phyloP scores from a whole-genome alignment of 2,113 vertebrate species.

The Panthera leo region DNA sequence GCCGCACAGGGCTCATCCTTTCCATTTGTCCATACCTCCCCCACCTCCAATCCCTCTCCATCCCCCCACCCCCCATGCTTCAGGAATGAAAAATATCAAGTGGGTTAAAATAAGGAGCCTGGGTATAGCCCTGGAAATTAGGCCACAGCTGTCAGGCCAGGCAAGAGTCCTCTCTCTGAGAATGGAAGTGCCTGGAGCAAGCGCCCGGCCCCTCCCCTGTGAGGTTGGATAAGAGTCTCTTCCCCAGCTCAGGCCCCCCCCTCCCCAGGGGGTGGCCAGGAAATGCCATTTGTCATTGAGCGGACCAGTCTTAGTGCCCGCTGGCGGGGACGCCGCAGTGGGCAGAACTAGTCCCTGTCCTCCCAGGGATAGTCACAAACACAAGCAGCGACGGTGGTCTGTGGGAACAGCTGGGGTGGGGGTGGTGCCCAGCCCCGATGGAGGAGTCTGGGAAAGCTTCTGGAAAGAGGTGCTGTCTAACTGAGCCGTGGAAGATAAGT shows the following conservation, averaged over 20 bases:
- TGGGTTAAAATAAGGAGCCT: slow-evolving; percentile 80
- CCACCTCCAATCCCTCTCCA: background rate
- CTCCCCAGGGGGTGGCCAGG: background rate
- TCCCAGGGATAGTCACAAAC: background rate
- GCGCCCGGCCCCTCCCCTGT: background rate
- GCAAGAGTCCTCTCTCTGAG: slow-evolving; percentile 71
- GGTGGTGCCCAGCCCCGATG: background rate
- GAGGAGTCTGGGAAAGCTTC: background rate
- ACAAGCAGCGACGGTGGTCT: background rate
- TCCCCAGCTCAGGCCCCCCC: background rate
- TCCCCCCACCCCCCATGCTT: slow-evolving; percentile 74
- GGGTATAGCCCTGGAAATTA: slow-evolving; percentile 83
- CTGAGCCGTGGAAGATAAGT: background rate
- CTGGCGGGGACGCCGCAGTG: background rate
- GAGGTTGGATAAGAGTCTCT: background rate
- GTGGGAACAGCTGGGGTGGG: background rate
- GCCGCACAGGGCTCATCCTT: background rate
- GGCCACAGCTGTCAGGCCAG: slow-evolving; percentile 86
- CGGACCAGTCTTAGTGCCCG: background rate
- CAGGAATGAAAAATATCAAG: slow-evolving; percentile 78
- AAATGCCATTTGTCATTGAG: background rate
- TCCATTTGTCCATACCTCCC: fast-evolving
- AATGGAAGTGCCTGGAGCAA: slow-evolving; percentile 29
- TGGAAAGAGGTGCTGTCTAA: background rate
- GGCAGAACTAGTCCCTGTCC: background rate